Evolutionary conservation across 2,113 vertebrate genomes (phyloP), one percentile per base, ranked within the genome.

Genomic region (Limanda limanda): DNA sequence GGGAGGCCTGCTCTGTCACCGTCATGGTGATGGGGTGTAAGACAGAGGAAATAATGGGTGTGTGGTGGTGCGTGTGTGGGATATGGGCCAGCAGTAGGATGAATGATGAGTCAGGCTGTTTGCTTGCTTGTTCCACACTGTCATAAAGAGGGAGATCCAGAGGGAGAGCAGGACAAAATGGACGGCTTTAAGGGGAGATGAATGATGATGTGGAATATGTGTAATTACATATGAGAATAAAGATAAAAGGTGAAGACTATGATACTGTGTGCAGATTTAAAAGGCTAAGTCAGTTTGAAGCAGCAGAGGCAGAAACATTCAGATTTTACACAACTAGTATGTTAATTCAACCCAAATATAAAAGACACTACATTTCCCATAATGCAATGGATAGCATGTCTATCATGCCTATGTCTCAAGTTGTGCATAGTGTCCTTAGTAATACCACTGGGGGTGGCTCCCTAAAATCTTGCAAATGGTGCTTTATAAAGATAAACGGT

Each of bases 21-120:
- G 90, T 89, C 81, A 89, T 59, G 83, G 77, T 74, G 74, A 87
- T 40, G 71, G 67, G 72, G 65, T 55, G 67, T 75, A 79, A 84
- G 71, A 80, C 73, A 83, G 71, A 76, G 64, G 77, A 83, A 79
- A 83, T 85, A 78, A 81, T 86, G 78, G 51, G 71, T 65, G 75
- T 61, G 78, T 60, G 66, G 40, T 18, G 42, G 62, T 56, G 71
- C 25, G 18, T 55, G 76, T 72, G 65, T 17, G 61, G 42, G 9
- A 63, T 63, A 20, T 18, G 55, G 35, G 68, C 77, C 66, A 42
- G 68, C 81, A 65, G 86, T 80, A 62, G 60, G 79, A 70, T 64
- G 74, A 81, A 76, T 79, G 77, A 87, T 90, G 83, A 90, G 71
- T 91, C 88, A 90, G 81, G 70, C 56, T 85, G 76, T 70, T 85